These are phyloP conservation scores for Psilanteris sp. DNA, from an alignment of 1,140 invertebrate species.

Conservation along the genomic window DNA sequence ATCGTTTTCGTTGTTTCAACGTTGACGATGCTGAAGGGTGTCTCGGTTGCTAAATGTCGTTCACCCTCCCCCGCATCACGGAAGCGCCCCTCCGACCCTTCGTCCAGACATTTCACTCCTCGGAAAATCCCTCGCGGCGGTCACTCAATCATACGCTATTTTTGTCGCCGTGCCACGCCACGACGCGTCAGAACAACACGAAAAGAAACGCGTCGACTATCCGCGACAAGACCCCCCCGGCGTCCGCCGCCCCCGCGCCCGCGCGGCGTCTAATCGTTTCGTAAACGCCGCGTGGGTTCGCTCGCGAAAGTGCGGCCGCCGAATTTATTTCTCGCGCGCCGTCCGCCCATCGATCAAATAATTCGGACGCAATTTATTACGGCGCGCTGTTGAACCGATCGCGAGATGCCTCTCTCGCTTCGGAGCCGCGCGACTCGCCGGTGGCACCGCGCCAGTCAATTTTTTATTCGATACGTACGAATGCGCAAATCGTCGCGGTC, in stretches of 20 bases:
- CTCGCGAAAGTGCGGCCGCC: no score
- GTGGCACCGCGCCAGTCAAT: constrained; percentile 45
- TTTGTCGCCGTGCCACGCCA: constrained; percentile 65
- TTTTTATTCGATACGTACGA: constrained; percentile 33
- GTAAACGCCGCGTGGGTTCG: constrained; percentile 63
- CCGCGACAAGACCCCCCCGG: constrained; percentile 51
- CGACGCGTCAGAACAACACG: constrained; percentile 63
- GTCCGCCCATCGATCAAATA: no score
- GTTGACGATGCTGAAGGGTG: constrained; percentile 46
- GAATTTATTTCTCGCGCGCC: no score
- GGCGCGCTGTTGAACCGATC: no score
- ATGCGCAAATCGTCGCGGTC: constrained; percentile 49
- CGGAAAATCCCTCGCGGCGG: constrained; percentile 77
- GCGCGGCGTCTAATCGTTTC: constrained; percentile 69
- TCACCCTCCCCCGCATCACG: constrained; percentile 57
- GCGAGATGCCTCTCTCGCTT: no score
- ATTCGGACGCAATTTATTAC: no score
- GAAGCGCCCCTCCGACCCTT: constrained; percentile 38
- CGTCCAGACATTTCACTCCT: constrained; percentile 63
- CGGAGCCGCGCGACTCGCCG: no score
- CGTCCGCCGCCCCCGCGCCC: constrained; percentile 3
- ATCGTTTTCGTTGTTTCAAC: constrained; percentile 48
- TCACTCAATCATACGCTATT: constrained; percentile 79
- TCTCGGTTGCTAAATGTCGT: constrained; percentile 70
- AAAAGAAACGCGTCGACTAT: constrained; percentile 70